Evolutionary conservation across 1,140 invertebrate species (phyloP).

Genomic region (Papilio machaon): DNA sequence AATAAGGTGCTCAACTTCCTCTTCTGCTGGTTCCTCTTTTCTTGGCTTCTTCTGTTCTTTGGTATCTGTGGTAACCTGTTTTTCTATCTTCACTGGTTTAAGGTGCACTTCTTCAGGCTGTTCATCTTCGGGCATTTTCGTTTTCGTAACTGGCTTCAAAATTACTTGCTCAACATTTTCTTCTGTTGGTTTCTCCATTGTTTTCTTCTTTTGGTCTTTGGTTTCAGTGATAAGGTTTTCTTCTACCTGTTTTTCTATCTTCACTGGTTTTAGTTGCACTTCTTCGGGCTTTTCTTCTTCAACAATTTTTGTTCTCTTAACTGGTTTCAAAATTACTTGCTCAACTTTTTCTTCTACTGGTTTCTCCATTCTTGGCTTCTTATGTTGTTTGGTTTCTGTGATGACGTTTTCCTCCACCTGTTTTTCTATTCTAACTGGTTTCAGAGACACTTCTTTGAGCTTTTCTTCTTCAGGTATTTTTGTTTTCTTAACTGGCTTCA

Average conservation of each 20-base stretch:
- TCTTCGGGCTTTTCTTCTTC: slow-evolving; percentile 44
- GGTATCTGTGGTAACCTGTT: background rate
- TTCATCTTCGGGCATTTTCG: background rate
- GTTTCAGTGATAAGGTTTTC: slow-evolving; percentile 13
- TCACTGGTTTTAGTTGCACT: slow-evolving; percentile 55
- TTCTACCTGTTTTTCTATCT: slow-evolving; percentile 49
- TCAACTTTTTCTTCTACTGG: slow-evolving; percentile 56
- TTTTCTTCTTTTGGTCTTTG: background rate
- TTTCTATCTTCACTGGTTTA: slow-evolving; percentile 43
- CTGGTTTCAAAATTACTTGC: slow-evolving; percentile 43
- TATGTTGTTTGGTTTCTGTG: slow-evolving; percentile 37
- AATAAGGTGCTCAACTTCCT: slow-evolving; percentile 43
- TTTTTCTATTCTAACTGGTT: slow-evolving; percentile 54
- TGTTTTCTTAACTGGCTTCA: slow-evolving; percentile 47
- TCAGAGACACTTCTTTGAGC: slow-evolving; percentile 57
- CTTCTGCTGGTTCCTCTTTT: slow-evolving; percentile 47
- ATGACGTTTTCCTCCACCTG: slow-evolving; percentile 30
- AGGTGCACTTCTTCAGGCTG: slow-evolving; percentile 32
- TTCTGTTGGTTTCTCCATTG: slow-evolving; percentile 35
- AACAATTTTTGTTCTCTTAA: background rate
- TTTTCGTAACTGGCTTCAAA: background rate
- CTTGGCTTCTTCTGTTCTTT: slow-evolving; percentile 53
- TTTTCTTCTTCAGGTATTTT: slow-evolving; percentile 50
- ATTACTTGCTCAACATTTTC: slow-evolving; percentile 50
- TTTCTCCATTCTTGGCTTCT: slow-evolving; percentile 59